phyloP scores from a whole-genome alignment of 2,888 invertebrate species.

The Ichneumoninae sp. region DNA sequence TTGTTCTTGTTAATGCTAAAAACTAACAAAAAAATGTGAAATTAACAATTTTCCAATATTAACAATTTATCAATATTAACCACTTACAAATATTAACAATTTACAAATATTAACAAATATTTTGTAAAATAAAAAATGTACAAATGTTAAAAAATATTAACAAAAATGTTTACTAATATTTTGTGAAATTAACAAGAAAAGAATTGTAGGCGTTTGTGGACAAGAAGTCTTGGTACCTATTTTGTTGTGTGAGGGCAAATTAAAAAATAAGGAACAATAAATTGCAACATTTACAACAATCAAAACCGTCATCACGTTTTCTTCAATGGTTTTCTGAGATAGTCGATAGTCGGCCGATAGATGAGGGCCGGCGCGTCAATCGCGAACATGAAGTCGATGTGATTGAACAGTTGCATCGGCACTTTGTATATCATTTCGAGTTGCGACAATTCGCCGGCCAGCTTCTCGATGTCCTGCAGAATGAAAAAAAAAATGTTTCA shows the following conservation, averaged over 20 bases:
- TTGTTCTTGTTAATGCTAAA: too few relatives aligned
- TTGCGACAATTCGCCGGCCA: slow-evolving; percentile 86
- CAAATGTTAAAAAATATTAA: background rate
- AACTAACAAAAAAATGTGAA: too few relatives aligned
- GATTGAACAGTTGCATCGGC: slow-evolving; percentile 76
- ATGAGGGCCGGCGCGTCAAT: slow-evolving; percentile 73
- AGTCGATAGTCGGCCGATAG: slow-evolving; percentile 73
- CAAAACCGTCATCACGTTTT: background rate
- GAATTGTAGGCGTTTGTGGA: too few relatives aligned
- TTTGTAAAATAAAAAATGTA: background rate
- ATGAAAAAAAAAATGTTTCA: background rate
- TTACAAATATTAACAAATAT: too few relatives aligned
- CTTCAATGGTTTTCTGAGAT: slow-evolving; percentile 47
- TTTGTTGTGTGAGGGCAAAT: too few relatives aligned
- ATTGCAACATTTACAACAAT: background rate
- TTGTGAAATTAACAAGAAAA: background rate
- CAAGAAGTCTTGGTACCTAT: too few relatives aligned
- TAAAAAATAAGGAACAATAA: background rate
- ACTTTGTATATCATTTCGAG: slow-evolving; percentile 77
- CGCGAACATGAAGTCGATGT: slow-evolving; percentile 76
- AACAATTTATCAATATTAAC: too few relatives aligned
- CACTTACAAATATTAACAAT: too few relatives aligned
- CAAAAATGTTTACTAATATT: slow-evolving; percentile 11
- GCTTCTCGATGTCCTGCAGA: slow-evolving; percentile 86
- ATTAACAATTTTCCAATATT: too few relatives aligned